Conservation (phyloP, 2,113 vertebrate species). For the mouse (Mus musculus) region DNA sequence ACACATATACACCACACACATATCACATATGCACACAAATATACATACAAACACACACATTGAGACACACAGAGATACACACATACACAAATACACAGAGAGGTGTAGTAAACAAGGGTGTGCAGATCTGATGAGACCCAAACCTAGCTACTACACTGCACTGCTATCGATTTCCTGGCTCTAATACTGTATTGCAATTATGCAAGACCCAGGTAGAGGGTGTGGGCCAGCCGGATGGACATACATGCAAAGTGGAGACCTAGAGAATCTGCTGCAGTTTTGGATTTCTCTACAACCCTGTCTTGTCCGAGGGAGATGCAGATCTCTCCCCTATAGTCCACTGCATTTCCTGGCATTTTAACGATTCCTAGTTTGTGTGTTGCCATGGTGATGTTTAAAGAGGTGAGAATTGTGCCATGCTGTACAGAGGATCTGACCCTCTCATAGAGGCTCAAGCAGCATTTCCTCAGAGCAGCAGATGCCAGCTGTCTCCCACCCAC, state of each 20-base stretch:
- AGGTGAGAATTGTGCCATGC: constrained; percentile 37
- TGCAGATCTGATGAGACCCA: neutral
- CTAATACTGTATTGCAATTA: neutral
- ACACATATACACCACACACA: too few species aligned
- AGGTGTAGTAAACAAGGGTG: neutral
- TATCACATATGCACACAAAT: too few species aligned
- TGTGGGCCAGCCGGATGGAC: neutral
- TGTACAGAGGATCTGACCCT: constrained; percentile 53
- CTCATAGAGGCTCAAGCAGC: neutral
- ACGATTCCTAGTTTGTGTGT: constrained; percentile 68
- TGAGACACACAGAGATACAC: too few species aligned
- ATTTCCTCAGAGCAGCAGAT: neutral
- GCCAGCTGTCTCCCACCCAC: neutral
- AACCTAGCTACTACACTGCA: neutral
- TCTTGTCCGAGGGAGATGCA: constrained; percentile 59
- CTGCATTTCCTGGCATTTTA: constrained; percentile 66
- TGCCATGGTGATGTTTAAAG: constrained; percentile 78
- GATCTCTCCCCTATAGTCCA: constrained; percentile 61
- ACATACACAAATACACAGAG: neutral
- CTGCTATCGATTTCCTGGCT: neutral
- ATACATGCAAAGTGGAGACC: constrained; percentile 62
- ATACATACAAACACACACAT: neutral
- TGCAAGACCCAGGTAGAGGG: neutral
- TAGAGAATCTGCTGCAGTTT: neutral
- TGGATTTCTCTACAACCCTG: constrained; percentile 62